Percentiles rank a stretch among this genome's conserved stretches.
These are phyloP conservation scores for Himalopsyche tibetana DNA, from an alignment of 2,888 invertebrate genomes.

Conservation along the genomic window DNA sequence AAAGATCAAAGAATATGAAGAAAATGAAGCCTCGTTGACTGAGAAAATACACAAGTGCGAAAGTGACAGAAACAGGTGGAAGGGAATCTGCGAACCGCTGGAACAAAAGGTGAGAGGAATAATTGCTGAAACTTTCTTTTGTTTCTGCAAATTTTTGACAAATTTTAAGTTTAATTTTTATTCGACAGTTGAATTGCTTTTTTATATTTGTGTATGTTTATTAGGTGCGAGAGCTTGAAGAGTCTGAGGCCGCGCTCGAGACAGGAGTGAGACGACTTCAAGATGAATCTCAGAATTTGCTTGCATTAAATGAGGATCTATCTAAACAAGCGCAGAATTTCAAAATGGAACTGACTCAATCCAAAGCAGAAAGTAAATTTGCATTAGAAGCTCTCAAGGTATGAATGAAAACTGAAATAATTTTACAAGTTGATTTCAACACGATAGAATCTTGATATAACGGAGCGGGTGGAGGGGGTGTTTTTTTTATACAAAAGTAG, in stretches of 20 bases:
- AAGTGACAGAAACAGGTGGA: constrained; percentile 75
- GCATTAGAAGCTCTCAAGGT: constrained; percentile 74
- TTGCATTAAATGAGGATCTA: constrained; percentile 73
- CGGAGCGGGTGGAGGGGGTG: too few relatives aligned
- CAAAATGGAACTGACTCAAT: constrained; percentile 75
- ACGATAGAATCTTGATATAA: too few relatives aligned
- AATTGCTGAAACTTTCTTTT: too few relatives aligned
- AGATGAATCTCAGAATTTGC: constrained; percentile 76
- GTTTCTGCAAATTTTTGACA: too few relatives aligned
- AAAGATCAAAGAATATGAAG: constrained; percentile 76
- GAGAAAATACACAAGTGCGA: constrained; percentile 75
- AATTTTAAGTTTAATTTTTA: too few relatives aligned
- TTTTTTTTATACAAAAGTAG: too few relatives aligned
- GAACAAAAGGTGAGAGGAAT: constrained; percentile 68
- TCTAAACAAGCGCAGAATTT: constrained; percentile 73
- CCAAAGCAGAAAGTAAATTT: constrained; percentile 73
- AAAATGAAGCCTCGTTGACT: constrained; percentile 74
- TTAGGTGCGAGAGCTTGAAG: constrained; percentile 78
- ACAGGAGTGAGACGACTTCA: constrained; percentile 77
- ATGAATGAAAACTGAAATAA: background rate
- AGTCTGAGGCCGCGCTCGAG: constrained; percentile 77
- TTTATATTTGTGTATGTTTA: constrained; percentile 28
- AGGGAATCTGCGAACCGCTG: constrained; percentile 74
- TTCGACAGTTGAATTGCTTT: too few relatives aligned
- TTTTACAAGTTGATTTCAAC: too few relatives aligned